Evolutionary conservation across 2,113 vertebrate species (phyloP), one percentile per base, ranked within the genome.

Genomic region (Sinocyclocheilus grahami): DNA sequence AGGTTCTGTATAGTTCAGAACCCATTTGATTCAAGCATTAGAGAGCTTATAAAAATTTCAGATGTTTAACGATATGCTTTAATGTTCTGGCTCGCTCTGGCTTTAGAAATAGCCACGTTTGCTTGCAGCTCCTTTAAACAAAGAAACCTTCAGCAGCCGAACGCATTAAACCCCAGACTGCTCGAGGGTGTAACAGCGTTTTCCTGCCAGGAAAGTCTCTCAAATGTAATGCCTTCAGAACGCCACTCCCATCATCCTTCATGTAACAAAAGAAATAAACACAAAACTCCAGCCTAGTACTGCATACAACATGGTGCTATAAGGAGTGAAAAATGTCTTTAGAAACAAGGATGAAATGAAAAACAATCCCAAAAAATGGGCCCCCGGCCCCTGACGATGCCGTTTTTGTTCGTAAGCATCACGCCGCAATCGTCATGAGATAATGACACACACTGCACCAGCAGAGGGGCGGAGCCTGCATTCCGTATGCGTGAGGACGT

Each of bases 201-300:
- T 91, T 90, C 92, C 89, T 92, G 92, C 93, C 94, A 93, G 91
- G 92, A 93, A 92, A 91, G 51, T 91, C 93, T 92, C 88, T 93
- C 89, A 69, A 92, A 93, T 89, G 91, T 92, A 94, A 95, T 92
- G 85, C 88, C 86, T 86, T 63, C 63, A 65, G 62, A 65, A 27
- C 65, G 30, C 74, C 58, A 91, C 86, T 90, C 88, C 92, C 90
- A 90, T 91, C 92, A 92, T 95, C 94, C 94, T 95, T 95, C 95
- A 95, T 94, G 87, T 83, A 85, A 85, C 48, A 86, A 85, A 85
- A 86, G 53, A 79, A 81, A 83, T 53, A 27, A 91, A 90, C 88
- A 89, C 90, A 82, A 93, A 89, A 93, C 89, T 91, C 90, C 94
- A 92, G 91, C 91, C 89, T 92, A 60, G 71, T 84, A 92, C 93